Base-by-base conservation (phyloP, 2,113 vertebrate species). In the Nerophis lumbriciformis region DNA sequence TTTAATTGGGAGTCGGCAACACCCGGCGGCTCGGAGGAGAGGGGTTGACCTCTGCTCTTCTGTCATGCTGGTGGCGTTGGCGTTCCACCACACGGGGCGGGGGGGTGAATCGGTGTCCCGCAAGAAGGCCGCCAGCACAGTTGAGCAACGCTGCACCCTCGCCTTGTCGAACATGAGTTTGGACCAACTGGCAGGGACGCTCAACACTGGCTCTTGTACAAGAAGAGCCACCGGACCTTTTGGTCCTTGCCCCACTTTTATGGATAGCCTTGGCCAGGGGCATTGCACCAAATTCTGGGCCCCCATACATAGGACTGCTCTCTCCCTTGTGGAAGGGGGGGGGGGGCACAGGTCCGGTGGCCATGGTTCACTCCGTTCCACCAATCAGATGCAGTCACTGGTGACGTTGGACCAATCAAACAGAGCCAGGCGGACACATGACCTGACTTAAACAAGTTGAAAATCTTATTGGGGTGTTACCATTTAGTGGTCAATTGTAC, bases 1-100 rank as follows among this genome's bases (percentile, higher is more conserved):
- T 79, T 68, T 85, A 84, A 90, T 81, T 80, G 82, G 73, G 65
- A 66, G 76, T 72, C 59, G 49, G 45, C 49, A 73, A 62, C 50
- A 58, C 64, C 71, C 53, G 50, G 78, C 61, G 77, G 61, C 74
- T 19, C 52, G 54, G 50, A 69, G 66, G 59, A 69, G 63, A 69
- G 64, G 55, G 78, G 65, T 65, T 83, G 76, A 83, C 78, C 83
- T 71, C 42, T 72, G 73, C 39, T 64, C 11, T 58, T 48, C 66
- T 69, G 71, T 74, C 71, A 58, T 61, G 70, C 75, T 63, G 13
- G 66, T 11, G 1, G 63, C 61, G 14, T 63, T 28, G 12, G 66
- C n/a, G 9, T 70, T 59, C 56, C 61, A 36, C 62, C 47, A 66
- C 36, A 60, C 53, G 66, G 61, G 57, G 61, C 2, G 19, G 19